Evolutionary conservation across 2,797 vertebrate species (phyloP).

Genomic region (Neosalanx taihuensis): DNA sequence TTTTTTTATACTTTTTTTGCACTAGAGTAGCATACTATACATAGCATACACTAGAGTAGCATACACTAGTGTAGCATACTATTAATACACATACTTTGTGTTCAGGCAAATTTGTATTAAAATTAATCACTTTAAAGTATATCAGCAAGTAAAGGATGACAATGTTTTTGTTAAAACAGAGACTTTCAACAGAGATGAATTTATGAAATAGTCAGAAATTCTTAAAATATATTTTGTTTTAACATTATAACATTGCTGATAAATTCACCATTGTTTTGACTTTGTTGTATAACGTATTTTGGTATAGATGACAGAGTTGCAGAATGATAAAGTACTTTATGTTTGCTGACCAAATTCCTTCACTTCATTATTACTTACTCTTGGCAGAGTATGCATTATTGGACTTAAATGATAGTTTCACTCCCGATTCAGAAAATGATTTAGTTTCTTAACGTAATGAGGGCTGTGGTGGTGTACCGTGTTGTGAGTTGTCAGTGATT

Average conservation of each 20-base stretch:
- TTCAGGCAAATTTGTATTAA: background rate
- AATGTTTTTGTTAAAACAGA: too few relatives aligned
- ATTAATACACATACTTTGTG: background rate
- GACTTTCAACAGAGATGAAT: too few relatives aligned
- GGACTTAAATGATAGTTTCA: conserved; percentile 17
- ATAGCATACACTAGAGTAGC: background rate
- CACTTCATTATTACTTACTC: background rate
- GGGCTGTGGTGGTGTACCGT: conserved; percentile 33
- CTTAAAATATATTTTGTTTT: background rate
- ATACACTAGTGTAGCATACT: background rate
- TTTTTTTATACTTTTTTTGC: too few relatives aligned
- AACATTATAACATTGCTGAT: background rate
- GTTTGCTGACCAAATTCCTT: conserved; percentile 7
- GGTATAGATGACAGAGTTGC: background rate
- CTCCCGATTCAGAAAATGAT: conserved; percentile 27
- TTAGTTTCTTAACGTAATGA: conserved; percentile 13
- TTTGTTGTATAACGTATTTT: background rate
- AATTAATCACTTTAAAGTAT: background rate
- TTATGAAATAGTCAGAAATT: too few relatives aligned
- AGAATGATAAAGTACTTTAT: background rate
- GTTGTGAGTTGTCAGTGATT: conserved; percentile 8
- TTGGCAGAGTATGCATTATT: conserved; percentile 9
- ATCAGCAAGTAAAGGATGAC: too few relatives aligned
- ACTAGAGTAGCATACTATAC: background rate
- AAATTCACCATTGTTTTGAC: background rate